Conservation (phyloP, 2,888 invertebrate genomes). For the Alentia gelatinosa region DNA sequence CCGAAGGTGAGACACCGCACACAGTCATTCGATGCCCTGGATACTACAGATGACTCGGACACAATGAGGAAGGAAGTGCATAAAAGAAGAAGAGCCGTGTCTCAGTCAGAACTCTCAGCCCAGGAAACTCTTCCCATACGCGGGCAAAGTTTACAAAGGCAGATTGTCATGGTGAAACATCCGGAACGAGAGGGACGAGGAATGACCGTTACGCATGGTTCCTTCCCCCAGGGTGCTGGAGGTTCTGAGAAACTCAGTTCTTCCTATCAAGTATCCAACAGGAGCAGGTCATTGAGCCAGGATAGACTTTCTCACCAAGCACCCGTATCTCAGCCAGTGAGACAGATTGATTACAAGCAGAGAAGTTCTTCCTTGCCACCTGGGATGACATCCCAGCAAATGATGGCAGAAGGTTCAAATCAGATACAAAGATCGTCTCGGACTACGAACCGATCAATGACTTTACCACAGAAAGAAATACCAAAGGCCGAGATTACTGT, state of each 20-base stretch:
- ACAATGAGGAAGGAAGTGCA: not conserved
- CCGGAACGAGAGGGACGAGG: not conserved
- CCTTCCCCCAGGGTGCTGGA: not conserved
- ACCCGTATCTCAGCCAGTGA: not conserved
- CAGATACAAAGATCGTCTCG: not conserved
- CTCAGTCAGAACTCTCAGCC: not conserved
- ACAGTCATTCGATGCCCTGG: conserved; percentile 39
- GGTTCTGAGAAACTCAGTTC: not conserved
- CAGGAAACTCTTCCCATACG: conserved; percentile 18
- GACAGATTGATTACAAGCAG: not conserved
- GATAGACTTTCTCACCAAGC: not conserved
- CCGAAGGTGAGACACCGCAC: not conserved
- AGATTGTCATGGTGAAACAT: too few relatives aligned
- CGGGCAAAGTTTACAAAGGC: not conserved
- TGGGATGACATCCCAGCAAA: not conserved
- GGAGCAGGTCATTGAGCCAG: not conserved
- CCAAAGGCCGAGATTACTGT: not conserved
- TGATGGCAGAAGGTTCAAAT: not conserved
- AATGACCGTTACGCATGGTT: not conserved
- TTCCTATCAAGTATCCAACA: not conserved
- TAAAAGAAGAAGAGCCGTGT: conserved; percentile 13
- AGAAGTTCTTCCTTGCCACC: conserved; percentile 27
- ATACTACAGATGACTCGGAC: not conserved
- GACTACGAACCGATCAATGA: not conserved
- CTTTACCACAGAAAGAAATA: not conserved